Evolutionary conservation across 2,797 vertebrate species (phyloP).

Genomic region (Dromococcyx pavoninus): DNA sequence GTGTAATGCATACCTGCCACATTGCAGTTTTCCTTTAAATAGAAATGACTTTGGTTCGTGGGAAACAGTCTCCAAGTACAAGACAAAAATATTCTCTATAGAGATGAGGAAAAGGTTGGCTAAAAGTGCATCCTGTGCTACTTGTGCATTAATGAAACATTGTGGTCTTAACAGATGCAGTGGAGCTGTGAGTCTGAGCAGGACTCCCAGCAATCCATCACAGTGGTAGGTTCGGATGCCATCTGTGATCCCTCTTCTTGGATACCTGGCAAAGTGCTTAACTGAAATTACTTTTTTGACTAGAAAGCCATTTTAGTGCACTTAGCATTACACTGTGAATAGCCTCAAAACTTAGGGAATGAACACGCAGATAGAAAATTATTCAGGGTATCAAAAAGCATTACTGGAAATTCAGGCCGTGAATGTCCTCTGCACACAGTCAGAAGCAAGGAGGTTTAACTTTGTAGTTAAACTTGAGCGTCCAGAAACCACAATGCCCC

Average conservation of each 20-base stretch:
- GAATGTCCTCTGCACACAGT: not conserved
- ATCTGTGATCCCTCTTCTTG: not conserved
- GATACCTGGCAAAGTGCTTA: not conserved
- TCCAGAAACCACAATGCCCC: not conserved
- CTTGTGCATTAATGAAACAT: not conserved
- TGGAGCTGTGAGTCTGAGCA: not conserved
- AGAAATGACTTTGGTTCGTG: not conserved
- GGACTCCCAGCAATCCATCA: accelerated
- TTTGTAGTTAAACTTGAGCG: not conserved
- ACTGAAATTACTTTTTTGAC: not conserved
- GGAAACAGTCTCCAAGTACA: not conserved
- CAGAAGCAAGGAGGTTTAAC: not conserved
- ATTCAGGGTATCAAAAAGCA: not conserved
- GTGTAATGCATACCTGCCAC: not conserved
- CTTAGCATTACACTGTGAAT: not conserved
- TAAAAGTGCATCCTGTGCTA: not conserved
- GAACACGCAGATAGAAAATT: not conserved
- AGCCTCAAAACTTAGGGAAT: not conserved
- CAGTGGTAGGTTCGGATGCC: not conserved
- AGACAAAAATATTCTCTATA: not conserved
- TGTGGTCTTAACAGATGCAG: not conserved
- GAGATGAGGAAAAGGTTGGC: not conserved
- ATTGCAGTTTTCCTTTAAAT: not conserved
- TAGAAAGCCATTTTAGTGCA: not conserved
- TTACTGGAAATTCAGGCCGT: not conserved